These are phyloP conservation scores for Sycophila sp. DNA, from an alignment of 1,140 invertebrate genomes.

Conservation along the genomic window DNA sequence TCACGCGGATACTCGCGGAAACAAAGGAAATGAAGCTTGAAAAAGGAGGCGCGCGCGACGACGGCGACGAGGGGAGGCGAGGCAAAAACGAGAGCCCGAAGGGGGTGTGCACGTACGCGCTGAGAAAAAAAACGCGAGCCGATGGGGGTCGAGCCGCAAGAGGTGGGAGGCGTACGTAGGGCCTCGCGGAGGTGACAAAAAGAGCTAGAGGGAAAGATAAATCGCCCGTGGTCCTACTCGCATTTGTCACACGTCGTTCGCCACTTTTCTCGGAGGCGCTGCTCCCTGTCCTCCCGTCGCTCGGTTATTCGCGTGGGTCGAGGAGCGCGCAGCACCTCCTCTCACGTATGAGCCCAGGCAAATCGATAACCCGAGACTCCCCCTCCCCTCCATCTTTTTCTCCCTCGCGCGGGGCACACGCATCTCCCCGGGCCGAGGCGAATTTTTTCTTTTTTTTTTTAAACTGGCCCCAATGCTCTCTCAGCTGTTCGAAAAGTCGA, in stretches of 20 bases:
- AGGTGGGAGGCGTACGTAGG: background rate
- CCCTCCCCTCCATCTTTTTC: background rate
- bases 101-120: background rate
- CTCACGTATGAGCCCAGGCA: background rate
- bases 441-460: too few relatives aligned
- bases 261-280: constrained; percentile 2
- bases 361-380: constrained; percentile 37
- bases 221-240: constrained; percentile 1
- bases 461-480: too few relatives aligned
- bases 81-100: background rate
- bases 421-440: too few relatives aligned
- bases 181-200: constrained; percentile 1
- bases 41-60: background rate
- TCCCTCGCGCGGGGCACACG: too few relatives aligned
- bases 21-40: constrained; percentile 4
- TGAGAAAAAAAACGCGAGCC: constrained; percentile 21
- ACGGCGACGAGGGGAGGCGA: too few relatives aligned
- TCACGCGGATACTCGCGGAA: background rate
- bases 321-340: constrained; percentile 1
- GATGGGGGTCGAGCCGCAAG: too few relatives aligned
- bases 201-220: constrained; percentile 13
- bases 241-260: constrained; percentile 10
- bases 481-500: too few relatives aligned
- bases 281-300: too few relatives aligned
- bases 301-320: constrained; percentile 22